Conservation (phyloP, 2,888 invertebrate species). For the Nomada hirtipes region DNA sequence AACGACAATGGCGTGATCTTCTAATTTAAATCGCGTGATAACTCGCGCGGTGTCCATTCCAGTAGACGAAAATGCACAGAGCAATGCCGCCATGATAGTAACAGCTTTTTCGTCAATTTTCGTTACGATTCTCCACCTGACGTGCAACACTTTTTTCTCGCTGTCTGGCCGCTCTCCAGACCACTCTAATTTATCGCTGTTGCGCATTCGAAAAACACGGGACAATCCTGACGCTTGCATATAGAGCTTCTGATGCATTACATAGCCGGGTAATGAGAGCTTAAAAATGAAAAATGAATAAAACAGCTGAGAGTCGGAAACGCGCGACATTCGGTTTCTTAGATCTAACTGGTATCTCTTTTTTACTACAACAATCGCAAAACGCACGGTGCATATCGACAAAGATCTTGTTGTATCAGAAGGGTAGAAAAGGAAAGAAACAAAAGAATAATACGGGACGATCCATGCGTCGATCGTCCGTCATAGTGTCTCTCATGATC, state of each 20-base stretch:
- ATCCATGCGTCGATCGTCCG: not conserved
- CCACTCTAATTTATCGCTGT: constrained; percentile 46
- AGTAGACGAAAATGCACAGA: not conserved
- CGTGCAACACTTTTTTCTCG: constrained; percentile 48
- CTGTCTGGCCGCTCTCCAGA: constrained; percentile 31
- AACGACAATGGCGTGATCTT: constrained; percentile 69
- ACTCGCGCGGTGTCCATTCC: not conserved
- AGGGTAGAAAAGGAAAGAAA: not conserved
- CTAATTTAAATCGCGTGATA: not conserved
- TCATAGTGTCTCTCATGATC: constrained; percentile 5
- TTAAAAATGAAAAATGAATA: not conserved
- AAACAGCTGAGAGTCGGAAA: not conserved
- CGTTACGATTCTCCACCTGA: constrained; percentile 12
- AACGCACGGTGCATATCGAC: constrained; percentile 43
- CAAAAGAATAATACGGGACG: not conserved
- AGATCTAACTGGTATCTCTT: not conserved
- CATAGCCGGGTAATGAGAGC: constrained; percentile 8
- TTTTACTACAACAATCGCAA: not conserved
- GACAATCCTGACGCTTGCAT: constrained; percentile 71
- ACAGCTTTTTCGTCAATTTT: constrained; percentile 23
- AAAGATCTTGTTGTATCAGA: constrained; percentile 50
- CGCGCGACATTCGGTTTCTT: not conserved
- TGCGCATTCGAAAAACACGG: constrained; percentile 38
- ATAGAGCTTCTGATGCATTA: constrained; percentile 64
- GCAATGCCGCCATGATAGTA: not conserved